These are phyloP conservation scores for Musca domestica DNA, from an alignment of 1,140 invertebrate species.

Conservation along the genomic window DNA sequence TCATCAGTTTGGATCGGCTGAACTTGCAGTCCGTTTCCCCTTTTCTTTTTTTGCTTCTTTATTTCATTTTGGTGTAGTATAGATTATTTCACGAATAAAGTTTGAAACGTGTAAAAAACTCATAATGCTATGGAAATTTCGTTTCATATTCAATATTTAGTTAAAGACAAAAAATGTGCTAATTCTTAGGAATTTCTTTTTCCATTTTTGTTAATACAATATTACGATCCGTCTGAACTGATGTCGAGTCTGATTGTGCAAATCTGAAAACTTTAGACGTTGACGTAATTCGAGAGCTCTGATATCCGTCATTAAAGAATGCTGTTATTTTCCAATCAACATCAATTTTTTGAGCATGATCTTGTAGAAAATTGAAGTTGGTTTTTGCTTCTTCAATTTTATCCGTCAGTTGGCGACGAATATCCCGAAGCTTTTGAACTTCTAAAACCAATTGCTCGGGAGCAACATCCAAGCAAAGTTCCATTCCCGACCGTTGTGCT, in stretches of 20 bases:
- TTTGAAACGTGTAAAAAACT: too few relatives aligned
- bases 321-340: slow-evolving; percentile 71
- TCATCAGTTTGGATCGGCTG: too few relatives aligned
- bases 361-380: slow-evolving; percentile 68
- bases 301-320: slow-evolving; percentile 70
- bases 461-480: slow-evolving; percentile 75
- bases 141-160: too few relatives aligned
- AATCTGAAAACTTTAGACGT: slow-evolving; percentile 58
- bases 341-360: slow-evolving; percentile 62
- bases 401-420: slow-evolving; percentile 64
- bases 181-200: slow-evolving; percentile 44
- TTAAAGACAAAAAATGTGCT: too few relatives aligned
- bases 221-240: slow-evolving; percentile 43
- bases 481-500: slow-evolving; percentile 70
- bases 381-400: slow-evolving; percentile 72
- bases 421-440: slow-evolving; percentile 64
- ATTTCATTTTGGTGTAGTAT: too few relatives aligned
- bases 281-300: slow-evolving; percentile 68
- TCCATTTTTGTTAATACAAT: slow-evolving; percentile 51
- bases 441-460: slow-evolving; percentile 69
- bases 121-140: too few relatives aligned
- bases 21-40: too few relatives aligned
- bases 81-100: too few relatives aligned
- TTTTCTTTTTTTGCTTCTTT: too few relatives aligned
- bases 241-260: slow-evolving; percentile 27